Conservation (phyloP, 2,888 invertebrate genomes). For the Pherbina coryleti region DNA sequence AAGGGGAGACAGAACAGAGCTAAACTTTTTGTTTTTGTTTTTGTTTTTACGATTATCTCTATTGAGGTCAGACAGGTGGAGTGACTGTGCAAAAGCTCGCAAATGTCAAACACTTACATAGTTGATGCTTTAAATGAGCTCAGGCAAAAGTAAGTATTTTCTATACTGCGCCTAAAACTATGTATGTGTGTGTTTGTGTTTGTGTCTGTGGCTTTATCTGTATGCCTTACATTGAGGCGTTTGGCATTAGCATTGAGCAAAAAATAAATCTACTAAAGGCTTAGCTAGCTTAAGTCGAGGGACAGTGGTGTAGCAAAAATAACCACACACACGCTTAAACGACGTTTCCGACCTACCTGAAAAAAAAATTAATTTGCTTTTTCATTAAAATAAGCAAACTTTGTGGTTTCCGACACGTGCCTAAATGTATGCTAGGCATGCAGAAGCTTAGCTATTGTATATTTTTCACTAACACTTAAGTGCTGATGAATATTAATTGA, state of each 20-base stretch:
- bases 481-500: background rate
- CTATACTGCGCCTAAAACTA: background rate
- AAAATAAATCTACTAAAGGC: slow-evolving; percentile 31
- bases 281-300: background rate
- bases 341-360: background rate
- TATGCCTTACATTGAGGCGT: background rate
- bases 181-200: background rate
- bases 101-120: background rate
- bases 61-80: background rate
- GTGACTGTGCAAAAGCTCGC: background rate
- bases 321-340: background rate
- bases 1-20: background rate
- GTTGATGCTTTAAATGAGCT: background rate
- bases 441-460: background rate
- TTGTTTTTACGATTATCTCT: too few species aligned
- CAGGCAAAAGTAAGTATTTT: too few species aligned
- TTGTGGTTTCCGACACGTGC: background rate
- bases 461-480: background rate
- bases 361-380: background rate
- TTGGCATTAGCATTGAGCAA: background rate
- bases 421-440: background rate
- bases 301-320: background rate
- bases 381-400: background rate
- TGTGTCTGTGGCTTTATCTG: background rate
- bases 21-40: background rate